These are phyloP conservation scores for Alfaro cultratus DNA, from an alignment of 2,797 vertebrate genomes.

Conservation along the genomic window DNA sequence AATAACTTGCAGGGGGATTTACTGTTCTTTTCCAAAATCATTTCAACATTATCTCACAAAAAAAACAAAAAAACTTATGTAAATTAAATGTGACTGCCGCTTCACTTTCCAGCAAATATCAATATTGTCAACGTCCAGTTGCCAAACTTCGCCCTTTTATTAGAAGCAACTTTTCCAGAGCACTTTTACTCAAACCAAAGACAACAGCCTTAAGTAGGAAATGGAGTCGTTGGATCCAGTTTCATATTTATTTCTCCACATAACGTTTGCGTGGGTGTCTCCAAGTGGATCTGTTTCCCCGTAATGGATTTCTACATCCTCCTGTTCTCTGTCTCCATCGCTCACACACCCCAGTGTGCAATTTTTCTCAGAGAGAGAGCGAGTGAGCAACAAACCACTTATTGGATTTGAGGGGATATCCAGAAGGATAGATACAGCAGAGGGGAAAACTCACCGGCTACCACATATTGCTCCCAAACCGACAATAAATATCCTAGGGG, in stretches of 20 bases:
- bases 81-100: slow-evolving; percentile 28
- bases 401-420: slow-evolving; percentile 71
- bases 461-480: slow-evolving; percentile 46
- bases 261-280: slow-evolving; percentile 35
- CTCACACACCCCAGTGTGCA: slow-evolving; percentile 52
- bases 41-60: not conserved
- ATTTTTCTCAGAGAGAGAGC: slow-evolving; percentile 56
- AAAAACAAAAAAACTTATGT: not conserved
- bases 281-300: slow-evolving; percentile 33
- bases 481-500: slow-evolving; percentile 69
- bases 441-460: slow-evolving; percentile 39
- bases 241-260: slow-evolving; percentile 64
- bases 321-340: slow-evolving; percentile 40
- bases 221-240: slow-evolving; percentile 33
- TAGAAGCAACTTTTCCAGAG: slow-evolving; percentile 29
- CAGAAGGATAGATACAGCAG: slow-evolving; percentile 55
- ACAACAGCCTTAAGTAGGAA: slow-evolving; percentile 37
- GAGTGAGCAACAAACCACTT: slow-evolving; percentile 67
- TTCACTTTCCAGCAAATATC: slow-evolving; percentile 14
- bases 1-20: not conserved
- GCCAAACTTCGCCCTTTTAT: slow-evolving; percentile 29
- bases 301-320: slow-evolving; percentile 57
- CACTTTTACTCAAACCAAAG: slow-evolving; percentile 36
- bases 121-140: slow-evolving; percentile 35
- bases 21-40: not conserved